Base-by-base conservation (phyloP, 1,140 invertebrate species). In the Tetramorium parvispinum region DNA sequence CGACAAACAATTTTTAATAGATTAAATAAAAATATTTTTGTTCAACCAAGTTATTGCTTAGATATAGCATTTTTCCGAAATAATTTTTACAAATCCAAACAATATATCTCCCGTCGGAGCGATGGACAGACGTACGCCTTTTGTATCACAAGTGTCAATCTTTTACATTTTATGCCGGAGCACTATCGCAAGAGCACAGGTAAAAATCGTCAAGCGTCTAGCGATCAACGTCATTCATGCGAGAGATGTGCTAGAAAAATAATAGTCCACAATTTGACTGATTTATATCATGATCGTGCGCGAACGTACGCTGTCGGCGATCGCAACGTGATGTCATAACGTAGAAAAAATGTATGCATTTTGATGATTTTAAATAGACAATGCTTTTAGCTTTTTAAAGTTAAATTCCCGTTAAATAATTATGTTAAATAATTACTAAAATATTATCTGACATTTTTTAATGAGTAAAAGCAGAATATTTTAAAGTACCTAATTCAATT, bases 241-340 rank as follows among this genome's bases (percentile, higher is more conserved):
- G 18, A 70, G 78, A 13, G 65, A 82, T 57, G 40, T 40, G 40
- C 40, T 73, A 82, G 66, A 27, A 82, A 82, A 82, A 82, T 82
- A 82, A 73, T 73, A 82, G 66, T 82, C 40, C 66, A 7, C 37
- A 11, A 82, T 73, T 82, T 82, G 53, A 81, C 57, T 55, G 65
- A 82, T 87, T 87, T 87, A 70, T 65, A 76, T 70, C 53, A 76
- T 53, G n/a, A 24, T 21, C 43, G 32, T 57, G 18, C 24, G 40
- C 43, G 55, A n/a, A 59, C 40, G n/a, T 11, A 4, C n/a, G 37
- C 68, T 82, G 79, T 83, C 53, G 18, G n/a, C 79, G 8, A 61
- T 73, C 11, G 2, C n/a, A 68, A 46, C 49, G 51, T 43, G 24
- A 57, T 37, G 37, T 49, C n/a, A 24, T 83, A 83, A 82, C 27